Evolutionary conservation across 2,888 invertebrate species (phyloP), one percentile per base, ranked within the genome.

Genomic region (Eupithecia abbreviata): DNA sequence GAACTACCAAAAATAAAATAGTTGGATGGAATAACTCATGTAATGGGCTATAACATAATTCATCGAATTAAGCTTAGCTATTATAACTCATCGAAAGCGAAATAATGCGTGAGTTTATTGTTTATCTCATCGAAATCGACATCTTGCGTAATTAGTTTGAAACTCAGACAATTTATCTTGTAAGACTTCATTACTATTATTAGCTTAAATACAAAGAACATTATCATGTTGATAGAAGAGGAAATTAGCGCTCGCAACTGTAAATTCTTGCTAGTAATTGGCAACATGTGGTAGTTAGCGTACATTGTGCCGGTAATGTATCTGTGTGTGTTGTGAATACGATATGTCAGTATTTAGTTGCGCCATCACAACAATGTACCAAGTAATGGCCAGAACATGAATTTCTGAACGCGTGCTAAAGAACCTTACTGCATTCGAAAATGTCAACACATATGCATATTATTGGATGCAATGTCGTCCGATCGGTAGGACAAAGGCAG

Each of bases 181-280:
- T 72, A 62, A 76, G 42, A 72, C 68, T 76, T 72, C 62, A 73
- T 72, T 75, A 58, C 65, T 70, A 76, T 51, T 18, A 62, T 41
- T 51, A 51, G 6, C 65, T 66, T 18, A 62, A 58, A 58, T 18
- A 58, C n/a, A 18, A 58, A 58, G 55, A 9, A 58, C 55, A 66
- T 42, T 66, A 13, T 42, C 12, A 62, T 12, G 62, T 30, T 62
- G 62, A 4, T 30, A 30, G 0, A 49, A 51, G 67, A 41, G 65
- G 58, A 62, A 62, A 66, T 66, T 66, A 66, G 15, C 42, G 42
- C 42, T 9, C 41, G 30, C 18, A 12, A 62, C 62, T 62, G 62
- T 62, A 62, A 62, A 62, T 62, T 62, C 62, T 62, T 62, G 62
- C 30, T 12, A 62, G 62, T 62, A 30, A 62, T 62, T 62, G 18